These are phyloP conservation scores for Sitodiplosis mosellana DNA, from an alignment of 1,140 invertebrate genomes.

Conservation along the genomic window DNA sequence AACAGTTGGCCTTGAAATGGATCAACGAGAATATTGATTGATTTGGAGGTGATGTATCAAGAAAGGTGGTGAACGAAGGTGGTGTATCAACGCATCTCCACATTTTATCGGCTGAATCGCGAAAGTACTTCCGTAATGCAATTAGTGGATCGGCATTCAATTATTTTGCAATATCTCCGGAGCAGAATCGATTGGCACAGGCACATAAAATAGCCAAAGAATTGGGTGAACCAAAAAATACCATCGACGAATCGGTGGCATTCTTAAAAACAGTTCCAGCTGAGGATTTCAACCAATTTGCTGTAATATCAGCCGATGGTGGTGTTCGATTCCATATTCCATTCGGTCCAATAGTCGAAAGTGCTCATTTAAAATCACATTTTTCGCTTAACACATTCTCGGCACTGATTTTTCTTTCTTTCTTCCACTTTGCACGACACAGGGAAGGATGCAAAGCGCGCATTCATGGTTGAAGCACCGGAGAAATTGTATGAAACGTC, in stretches of 20 bases:
- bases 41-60: slow-evolving; percentile 35
- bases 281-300: too few species aligned
- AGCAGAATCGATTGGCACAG: neutral
- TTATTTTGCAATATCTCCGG: neutral
- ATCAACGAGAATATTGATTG: slow-evolving; percentile 31
- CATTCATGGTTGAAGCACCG: neutral
- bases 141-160: neutral
- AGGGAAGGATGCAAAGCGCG: neutral
- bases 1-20: slow-evolving; percentile 37
- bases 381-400: too few species aligned
- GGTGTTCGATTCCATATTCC: too few species aligned
- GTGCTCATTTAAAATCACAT: too few species aligned
- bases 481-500: neutral
- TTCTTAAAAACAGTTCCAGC: too few species aligned
- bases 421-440: neutral
- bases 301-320: too few species aligned
- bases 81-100: neutral
- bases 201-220: neutral
- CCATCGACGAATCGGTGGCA: too few species aligned
- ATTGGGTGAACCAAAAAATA: too few species aligned
- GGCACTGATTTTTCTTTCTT: too few species aligned
- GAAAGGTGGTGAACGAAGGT: too few species aligned
- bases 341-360: too few species aligned
- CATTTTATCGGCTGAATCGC: neutral
- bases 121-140: neutral